Evolutionary conservation across 2,797 vertebrate genomes (phyloP).

Genomic region (Chelonia mydas): DNA sequence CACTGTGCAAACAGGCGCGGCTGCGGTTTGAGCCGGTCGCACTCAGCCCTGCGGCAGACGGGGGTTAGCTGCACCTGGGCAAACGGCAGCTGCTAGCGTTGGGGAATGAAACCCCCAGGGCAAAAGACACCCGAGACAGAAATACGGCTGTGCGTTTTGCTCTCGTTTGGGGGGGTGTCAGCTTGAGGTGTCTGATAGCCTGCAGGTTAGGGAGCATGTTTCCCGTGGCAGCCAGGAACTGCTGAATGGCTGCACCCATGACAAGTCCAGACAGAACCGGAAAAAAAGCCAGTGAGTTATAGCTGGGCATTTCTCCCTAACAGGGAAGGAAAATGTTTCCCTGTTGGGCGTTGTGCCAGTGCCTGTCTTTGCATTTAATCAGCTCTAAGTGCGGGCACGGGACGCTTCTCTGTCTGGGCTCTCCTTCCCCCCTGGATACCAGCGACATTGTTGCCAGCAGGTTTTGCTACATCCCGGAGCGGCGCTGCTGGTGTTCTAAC

Average conservation of each 20-base stretch:
- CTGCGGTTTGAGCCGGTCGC: background rate
- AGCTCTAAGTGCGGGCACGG: background rate
- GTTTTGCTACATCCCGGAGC: background rate
- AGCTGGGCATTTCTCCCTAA: background rate
- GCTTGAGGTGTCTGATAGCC: background rate
- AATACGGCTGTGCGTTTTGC: no score
- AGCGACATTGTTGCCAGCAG: background rate
- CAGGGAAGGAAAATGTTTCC: background rate
- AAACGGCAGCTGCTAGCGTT: rapidly evolving
- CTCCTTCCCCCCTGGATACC: background rate
- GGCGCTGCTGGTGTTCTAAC: background rate
- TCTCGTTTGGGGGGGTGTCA: background rate
- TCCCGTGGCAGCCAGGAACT: background rate
- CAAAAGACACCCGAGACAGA: background rate
- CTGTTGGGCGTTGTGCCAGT: background rate
- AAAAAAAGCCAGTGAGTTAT: background rate
- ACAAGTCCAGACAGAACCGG: no score
- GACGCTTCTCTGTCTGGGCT: background rate
- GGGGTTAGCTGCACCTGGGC: background rate
- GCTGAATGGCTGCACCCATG: background rate
- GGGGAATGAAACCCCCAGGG: background rate
- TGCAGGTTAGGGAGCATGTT: background rate
- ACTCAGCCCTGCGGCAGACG: background rate
- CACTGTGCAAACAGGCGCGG: background rate
- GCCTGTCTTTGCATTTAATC: background rate